Evolutionary conservation across 1,140 invertebrate species (phyloP).

Genomic region (Homalodisca vitripennis): DNA sequence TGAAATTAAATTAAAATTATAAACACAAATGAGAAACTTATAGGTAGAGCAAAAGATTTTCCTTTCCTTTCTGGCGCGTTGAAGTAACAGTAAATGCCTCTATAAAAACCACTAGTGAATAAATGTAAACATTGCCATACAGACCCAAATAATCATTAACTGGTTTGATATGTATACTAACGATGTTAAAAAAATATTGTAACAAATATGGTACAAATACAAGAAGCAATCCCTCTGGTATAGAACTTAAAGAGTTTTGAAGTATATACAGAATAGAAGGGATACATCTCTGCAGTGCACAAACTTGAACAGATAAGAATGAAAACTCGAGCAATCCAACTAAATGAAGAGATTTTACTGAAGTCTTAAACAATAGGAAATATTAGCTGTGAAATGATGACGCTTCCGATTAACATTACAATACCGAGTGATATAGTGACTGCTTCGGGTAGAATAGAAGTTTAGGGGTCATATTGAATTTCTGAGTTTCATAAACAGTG

Average conservation of each 20-base stretch:
- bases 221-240: conserved; percentile 66
- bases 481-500: conserved; percentile 70
- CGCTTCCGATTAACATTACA: conserved; percentile 63
- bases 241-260: conserved; percentile 72
- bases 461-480: conserved; percentile 57
- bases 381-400: conserved; percentile 60
- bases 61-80: conserved; percentile 12
- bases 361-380: conserved; percentile 57
- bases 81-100: not conserved
- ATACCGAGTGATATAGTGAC: conserved; percentile 64
- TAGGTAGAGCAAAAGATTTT: conserved; percentile 8
- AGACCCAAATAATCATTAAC: not conserved
- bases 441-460: conserved; percentile 51
- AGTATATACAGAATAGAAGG: conserved; percentile 68
- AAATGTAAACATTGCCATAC: conserved; percentile 10
- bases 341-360: conserved; percentile 49
- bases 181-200: conserved; percentile 70
- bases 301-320: conserved; percentile 67
- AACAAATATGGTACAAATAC: conserved; percentile 66
- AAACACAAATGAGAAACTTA: too few species aligned
- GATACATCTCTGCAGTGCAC: conserved; percentile 67
- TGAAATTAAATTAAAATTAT: too few species aligned
- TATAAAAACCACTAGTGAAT: not conserved
- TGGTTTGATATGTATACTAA: conserved; percentile 69
- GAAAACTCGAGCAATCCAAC: conserved; percentile 61